Evolutionary conservation across 2,113 vertebrate genomes (phyloP).

Genomic region (Alectura lathami): DNA sequence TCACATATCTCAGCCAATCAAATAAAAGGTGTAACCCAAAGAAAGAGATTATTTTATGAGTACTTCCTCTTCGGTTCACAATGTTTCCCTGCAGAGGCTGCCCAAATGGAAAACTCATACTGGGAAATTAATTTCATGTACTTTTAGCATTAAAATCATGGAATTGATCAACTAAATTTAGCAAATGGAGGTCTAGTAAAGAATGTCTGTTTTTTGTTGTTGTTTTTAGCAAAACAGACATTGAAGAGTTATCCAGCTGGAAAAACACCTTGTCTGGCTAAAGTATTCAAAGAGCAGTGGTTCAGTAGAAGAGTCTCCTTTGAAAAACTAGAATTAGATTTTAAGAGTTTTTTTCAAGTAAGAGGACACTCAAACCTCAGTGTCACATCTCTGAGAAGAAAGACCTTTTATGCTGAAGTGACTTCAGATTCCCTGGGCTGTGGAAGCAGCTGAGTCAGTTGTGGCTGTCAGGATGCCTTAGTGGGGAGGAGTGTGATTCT

Average conservation of each 20-base stretch:
- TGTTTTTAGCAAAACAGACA: neutral
- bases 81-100: neutral
- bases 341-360: neutral
- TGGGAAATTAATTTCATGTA: neutral
- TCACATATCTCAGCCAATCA: neutral
- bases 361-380: neutral
- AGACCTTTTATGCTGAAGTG: neutral
- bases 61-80: neutral
- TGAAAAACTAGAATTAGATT: neutral
- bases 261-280: neutral
- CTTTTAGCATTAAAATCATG: neutral
- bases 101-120: neutral
- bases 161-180: neutral
- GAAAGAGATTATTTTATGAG: neutral
- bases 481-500: neutral
- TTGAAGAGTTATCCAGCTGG: neutral
- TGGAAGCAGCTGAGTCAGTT: slow-evolving; percentile 23
- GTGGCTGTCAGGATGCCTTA: neutral
- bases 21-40: neutral
- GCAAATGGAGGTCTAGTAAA: neutral
- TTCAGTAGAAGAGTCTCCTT: neutral
- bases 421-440: neutral
- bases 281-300: neutral
- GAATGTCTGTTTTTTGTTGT: neutral
- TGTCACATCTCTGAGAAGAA: neutral